These are phyloP conservation scores for Frankliniella fusca DNA, from an alignment of 2,888 invertebrate genomes.

Conservation along the genomic window DNA sequence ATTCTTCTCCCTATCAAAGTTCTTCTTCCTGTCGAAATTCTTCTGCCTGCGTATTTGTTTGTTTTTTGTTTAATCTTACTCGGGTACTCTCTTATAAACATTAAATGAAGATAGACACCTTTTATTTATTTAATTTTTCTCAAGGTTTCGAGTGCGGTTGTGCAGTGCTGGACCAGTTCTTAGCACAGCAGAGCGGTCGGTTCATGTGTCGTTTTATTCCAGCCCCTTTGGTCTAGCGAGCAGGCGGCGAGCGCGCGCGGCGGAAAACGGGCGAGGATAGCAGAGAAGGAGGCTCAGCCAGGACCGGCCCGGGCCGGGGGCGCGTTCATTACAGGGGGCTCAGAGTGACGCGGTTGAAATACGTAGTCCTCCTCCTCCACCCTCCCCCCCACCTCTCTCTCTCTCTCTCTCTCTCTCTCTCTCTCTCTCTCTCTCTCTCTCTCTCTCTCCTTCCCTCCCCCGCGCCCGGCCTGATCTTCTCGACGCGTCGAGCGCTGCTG, in stretches of 20 bases:
- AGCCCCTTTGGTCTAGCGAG: background rate
- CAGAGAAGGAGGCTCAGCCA: background rate
- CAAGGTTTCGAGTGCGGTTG: no score
- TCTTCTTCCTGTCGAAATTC: no score
- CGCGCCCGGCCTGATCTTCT: background rate
- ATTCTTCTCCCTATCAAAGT: no score
- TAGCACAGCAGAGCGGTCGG: no score
- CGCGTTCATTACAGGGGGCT: conserved; percentile 23
- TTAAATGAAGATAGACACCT: no score
- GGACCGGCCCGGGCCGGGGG: background rate
- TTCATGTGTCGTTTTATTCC: background rate
- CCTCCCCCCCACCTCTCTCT: background rate
- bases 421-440: background rate
- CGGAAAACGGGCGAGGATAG: background rate
- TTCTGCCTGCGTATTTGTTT: no score
- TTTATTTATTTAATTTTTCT: no score
- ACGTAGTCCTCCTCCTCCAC: background rate
- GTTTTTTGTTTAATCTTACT: no score
- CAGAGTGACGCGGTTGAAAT: conserved; percentile 18
- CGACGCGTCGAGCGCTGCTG: background rate
- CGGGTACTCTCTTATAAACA: no score
- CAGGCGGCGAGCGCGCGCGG: background rate
- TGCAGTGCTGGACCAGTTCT: no score
- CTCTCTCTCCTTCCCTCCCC: background rate
- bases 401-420: background rate